Evolutionary conservation across 2,888 invertebrate genomes (phyloP).

Genomic region (Coenonympha arcania): DNA sequence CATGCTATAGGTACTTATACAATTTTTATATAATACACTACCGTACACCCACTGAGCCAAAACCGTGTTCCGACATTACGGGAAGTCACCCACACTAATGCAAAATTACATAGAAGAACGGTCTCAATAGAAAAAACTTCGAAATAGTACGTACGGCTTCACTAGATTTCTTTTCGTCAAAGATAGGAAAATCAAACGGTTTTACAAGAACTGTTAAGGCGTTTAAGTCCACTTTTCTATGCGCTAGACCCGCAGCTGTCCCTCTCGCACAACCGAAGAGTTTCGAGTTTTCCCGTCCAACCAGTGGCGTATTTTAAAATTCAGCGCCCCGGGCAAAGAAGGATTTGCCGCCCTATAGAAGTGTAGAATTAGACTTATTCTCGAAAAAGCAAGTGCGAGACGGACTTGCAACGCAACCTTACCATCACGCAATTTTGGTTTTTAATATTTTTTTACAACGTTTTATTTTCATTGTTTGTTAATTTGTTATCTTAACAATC

Average conservation of each 20-base stretch:
- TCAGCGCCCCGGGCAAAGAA: no score
- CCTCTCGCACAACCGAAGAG: slow-evolving; percentile 64
- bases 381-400: no score
- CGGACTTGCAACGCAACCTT: no score
- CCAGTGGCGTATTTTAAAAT: no score
- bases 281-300: slow-evolving; percentile 74
- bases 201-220: slow-evolving; percentile 43
- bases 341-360: no score
- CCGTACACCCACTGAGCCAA: slow-evolving; percentile 48
- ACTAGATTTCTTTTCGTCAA: slow-evolving; percentile 43
- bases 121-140: slow-evolving; percentile 69
- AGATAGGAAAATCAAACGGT: slow-evolving; percentile 49
- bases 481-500: no score
- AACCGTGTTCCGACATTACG: slow-evolving; percentile 64
- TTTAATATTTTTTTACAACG: no score
- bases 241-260: slow-evolving; percentile 41
- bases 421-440: no score
- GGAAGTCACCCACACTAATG: slow-evolving; percentile 57
- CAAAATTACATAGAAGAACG: slow-evolving; percentile 68
- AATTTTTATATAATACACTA: slow-evolving; percentile 65
- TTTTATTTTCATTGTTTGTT: no score
- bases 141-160: slow-evolving; percentile 65
- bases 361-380: no score
- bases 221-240: slow-evolving; percentile 57
- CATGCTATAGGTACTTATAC: slow-evolving; percentile 54